These are phyloP conservation scores for Chinchilla lanigera DNA, from an alignment of 2,113 vertebrate species.

Conservation along the genomic window DNA sequence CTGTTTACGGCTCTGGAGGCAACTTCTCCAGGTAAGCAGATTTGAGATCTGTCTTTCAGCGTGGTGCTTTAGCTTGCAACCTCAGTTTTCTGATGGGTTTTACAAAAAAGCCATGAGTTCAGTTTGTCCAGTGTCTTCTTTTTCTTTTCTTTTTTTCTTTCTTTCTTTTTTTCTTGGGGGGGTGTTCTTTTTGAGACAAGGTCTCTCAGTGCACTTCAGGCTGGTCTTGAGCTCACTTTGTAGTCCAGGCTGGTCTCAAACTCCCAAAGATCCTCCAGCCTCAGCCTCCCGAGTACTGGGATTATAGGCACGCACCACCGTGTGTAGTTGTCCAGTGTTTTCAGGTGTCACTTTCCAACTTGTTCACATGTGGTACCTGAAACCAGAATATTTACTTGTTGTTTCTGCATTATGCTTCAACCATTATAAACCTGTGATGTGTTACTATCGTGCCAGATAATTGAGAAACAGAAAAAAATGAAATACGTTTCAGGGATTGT, in stretches of 20 bases:
- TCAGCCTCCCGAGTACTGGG: too few species aligned
- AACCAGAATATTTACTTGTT: conserved; percentile 10
- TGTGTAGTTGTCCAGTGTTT: not conserved
- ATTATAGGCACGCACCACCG: too few species aligned
- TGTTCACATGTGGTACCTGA: not conserved
- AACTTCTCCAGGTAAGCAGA: not conserved
- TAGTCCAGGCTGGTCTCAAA: too few species aligned
- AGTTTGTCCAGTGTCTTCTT: not conserved
- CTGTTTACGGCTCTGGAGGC: not conserved
- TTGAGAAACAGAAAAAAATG: not conserved
- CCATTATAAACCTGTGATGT: conserved; percentile 24
- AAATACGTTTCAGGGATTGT: conserved; percentile 1
- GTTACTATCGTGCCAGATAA: conserved; percentile 1
- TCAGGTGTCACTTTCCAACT: conserved; percentile 25
- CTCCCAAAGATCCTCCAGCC: too few species aligned
- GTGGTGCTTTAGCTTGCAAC: not conserved
- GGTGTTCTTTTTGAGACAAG: too few species aligned
- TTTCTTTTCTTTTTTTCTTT: too few species aligned
- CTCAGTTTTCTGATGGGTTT: not conserved
- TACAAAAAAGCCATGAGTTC: not conserved
- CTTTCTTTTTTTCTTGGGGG: too few species aligned
- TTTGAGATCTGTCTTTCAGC: not conserved
- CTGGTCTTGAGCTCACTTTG: too few species aligned
- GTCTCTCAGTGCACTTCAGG: too few species aligned
- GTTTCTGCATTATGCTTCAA: conserved; percentile 26